A percentile compares a stretch with the other conserved stretches of the same genome.
phyloP scores from a whole-genome alignment of 1,140 invertebrate species.

The Rhagoletis zephyria region DNA sequence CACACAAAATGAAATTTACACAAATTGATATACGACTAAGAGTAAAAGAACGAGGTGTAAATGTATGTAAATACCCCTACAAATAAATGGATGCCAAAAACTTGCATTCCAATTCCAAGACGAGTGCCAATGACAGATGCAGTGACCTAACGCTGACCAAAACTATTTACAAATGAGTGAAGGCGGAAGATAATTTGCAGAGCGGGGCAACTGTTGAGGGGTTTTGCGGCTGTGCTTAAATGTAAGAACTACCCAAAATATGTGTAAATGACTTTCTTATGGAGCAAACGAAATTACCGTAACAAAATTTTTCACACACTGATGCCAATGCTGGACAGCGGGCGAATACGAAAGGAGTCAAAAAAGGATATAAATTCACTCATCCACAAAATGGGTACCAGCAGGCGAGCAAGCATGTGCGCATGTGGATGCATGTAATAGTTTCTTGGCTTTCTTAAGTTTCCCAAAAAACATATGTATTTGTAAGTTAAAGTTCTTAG shows the following conservation, averaged over 20 bases:
- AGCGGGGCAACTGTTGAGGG: neutral
- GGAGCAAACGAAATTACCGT: conserved; percentile 25
- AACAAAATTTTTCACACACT: neutral
- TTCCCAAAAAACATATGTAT: conserved; percentile 13
- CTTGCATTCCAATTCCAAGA: neutral
- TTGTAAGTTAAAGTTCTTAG: conserved; percentile 55
- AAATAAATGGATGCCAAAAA: neutral
- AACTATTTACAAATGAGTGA: conserved; percentile 21
- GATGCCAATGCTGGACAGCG: too few relatives aligned
- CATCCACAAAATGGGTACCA: conserved; percentile 51
- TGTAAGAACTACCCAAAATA: neutral
- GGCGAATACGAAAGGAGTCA: neutral
- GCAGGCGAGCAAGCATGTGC: neutral
- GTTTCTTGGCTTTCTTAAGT: conserved; percentile 53
- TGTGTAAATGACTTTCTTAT: conserved; percentile 47
- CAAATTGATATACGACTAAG: neutral
- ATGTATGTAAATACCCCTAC: neutral
- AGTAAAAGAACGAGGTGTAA: neutral
- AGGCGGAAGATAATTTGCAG: neutral
- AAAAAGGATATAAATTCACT: conserved; percentile 49
- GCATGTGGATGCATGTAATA: neutral
- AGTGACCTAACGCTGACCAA: conserved; percentile 41
- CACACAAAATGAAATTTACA: neutral
- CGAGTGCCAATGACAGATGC: conserved; percentile 46
- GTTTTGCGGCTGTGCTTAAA: neutral